Evolutionary conservation across 2,113 vertebrate species (phyloP).

Genomic region (Neolamprologus falcicula): DNA sequence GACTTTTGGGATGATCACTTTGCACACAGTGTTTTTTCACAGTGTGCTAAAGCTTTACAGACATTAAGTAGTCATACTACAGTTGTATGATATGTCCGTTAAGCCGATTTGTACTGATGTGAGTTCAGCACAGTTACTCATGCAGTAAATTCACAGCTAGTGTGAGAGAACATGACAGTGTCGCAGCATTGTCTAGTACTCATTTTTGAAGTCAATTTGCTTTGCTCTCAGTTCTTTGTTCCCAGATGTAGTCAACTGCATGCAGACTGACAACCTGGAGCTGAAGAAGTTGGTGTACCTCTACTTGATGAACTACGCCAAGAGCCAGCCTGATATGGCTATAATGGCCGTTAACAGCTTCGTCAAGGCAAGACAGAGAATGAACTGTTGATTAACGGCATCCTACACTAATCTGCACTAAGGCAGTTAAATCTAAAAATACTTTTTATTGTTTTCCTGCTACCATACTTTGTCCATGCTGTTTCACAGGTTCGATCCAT

Average conservation of each 20-base stretch:
- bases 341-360: constrained; percentile 99
- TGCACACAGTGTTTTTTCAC: not conserved
- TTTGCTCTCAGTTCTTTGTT: constrained; percentile 82
- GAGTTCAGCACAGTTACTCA: not conserved
- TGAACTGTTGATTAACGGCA: not conserved
- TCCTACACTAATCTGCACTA: not conserved
- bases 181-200: not conserved
- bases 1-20: not conserved
- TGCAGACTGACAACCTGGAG: constrained; percentile 98
- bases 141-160: not conserved
- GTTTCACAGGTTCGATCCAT: rapidly evolving
- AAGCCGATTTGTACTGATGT: not conserved
- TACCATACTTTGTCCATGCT: not conserved
- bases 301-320: constrained; percentile 98
- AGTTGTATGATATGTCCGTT: not conserved
- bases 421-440: not conserved
- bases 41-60: not conserved
- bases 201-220: not conserved
- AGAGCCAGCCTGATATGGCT: constrained; percentile 98
- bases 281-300: constrained; percentile 97
- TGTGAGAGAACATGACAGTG: not conserved
- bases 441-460: not conserved
- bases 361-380: constrained; percentile 81
- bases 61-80: not conserved
- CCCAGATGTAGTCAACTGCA: constrained; percentile 98